A percentile compares a stretch with the other conserved stretches of the same genome.
Evolutionary conservation across 1,140 invertebrate genomes (phyloP).

Genomic region (Teleopsis dalmanni): DNA sequence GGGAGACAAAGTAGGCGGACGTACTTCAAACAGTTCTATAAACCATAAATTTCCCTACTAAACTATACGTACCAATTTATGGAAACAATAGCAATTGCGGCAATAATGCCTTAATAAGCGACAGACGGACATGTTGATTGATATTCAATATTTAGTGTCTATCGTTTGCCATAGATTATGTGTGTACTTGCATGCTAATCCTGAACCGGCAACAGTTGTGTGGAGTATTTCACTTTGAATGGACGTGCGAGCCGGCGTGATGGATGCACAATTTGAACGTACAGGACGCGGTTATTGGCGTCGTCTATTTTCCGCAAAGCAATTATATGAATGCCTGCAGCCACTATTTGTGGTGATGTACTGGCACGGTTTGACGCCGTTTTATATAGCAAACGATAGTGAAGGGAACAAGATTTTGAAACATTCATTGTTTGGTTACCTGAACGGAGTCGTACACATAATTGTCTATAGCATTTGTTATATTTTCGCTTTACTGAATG

Average conservation of each 20-base stretch:
- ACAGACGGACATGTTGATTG: too few species aligned
- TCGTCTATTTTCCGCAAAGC: constrained; percentile 26
- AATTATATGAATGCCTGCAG: constrained; percentile 29
- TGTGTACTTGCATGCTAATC: background rate
- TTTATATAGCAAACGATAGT: constrained; percentile 20
- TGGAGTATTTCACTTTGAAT: constrained; percentile 2
- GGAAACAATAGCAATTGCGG: too few species aligned
- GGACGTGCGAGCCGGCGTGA: constrained; percentile 5
- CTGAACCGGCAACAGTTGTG: background rate
- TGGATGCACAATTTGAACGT: background rate
- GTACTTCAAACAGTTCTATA: too few species aligned
- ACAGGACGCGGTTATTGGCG: constrained; percentile 15
- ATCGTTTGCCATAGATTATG: too few species aligned
- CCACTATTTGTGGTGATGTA: constrained; percentile 31
- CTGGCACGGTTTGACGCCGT: constrained; percentile 29
- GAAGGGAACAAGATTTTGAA: constrained; percentile 19
- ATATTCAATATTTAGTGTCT: too few species aligned
- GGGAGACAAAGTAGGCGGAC: too few species aligned
- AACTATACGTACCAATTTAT: too few species aligned
- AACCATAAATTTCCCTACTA: too few species aligned
- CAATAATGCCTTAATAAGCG: too few species aligned
- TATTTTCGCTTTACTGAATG: constrained; percentile 25
- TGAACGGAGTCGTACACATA: constrained; percentile 30
- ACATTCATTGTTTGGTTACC: constrained; percentile 27
- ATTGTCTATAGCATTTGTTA: constrained; percentile 25